A percentile compares a stretch with the other conserved stretches of the same genome.
Evolutionary conservation across 2,113 vertebrate species (phyloP).

Genomic region (Ictalurus punctatus): DNA sequence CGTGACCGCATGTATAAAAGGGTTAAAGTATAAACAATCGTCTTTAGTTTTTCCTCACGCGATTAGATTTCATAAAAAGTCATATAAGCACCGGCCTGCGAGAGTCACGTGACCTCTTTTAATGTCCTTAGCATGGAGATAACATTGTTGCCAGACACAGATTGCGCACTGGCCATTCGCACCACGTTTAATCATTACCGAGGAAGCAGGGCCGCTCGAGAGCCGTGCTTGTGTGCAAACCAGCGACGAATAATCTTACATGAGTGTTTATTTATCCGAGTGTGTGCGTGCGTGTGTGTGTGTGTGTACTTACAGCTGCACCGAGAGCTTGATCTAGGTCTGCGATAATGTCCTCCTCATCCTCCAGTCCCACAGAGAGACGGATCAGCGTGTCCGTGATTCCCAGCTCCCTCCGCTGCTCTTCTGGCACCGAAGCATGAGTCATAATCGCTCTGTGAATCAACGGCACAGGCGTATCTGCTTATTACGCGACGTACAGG

Average conservation of each 20-base stretch:
- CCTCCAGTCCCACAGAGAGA: constrained; percentile 89
- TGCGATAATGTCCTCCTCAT: constrained; percentile 80
- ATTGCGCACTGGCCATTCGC: constrained; percentile 11
- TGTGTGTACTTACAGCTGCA: constrained; percentile 77
- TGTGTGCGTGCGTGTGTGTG: not conserved
- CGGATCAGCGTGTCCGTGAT: constrained; percentile 87
- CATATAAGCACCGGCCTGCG: not conserved
- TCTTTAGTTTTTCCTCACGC: not conserved
- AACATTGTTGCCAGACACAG: constrained; percentile 30
- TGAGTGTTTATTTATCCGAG: not conserved
- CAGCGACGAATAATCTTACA: not conserved
- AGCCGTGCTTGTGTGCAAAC: constrained; percentile 8
- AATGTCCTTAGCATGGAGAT: constrained; percentile 19
- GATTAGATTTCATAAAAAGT: constrained; percentile 29
- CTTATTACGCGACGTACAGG: not conserved
- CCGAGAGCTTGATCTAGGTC: constrained; percentile 84
- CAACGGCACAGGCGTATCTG: not conserved
- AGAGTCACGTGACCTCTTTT: not conserved
- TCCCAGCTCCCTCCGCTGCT: constrained; percentile 77
- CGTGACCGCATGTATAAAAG: no score
- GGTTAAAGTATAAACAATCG: not conserved
- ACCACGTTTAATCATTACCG: constrained; percentile 37
- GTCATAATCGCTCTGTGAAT: constrained; percentile 87
- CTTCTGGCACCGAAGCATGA: constrained; percentile 83
- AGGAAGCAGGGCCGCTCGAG: not conserved